phyloP scores from a whole-genome alignment of 2,888 invertebrate genomes.

The Ochropleura plecta region DNA sequence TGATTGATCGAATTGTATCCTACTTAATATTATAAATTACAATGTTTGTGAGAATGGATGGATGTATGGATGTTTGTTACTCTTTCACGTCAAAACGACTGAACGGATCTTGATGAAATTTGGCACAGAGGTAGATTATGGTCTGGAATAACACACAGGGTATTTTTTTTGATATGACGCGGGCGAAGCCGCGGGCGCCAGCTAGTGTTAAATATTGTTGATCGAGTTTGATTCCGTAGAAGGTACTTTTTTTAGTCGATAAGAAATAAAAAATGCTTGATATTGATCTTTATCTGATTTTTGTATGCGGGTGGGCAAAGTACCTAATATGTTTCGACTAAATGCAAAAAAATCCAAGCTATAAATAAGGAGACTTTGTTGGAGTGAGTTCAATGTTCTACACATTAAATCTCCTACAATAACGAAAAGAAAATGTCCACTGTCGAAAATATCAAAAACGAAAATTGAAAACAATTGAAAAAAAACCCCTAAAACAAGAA shows the following conservation, averaged over 20 bases:
- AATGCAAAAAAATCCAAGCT: neutral
- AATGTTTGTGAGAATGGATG: too few relatives aligned
- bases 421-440: neutral
- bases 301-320: neutral
- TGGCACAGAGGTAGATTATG: too few relatives aligned
- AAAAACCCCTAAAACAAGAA: constrained; percentile 63
- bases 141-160: too few relatives aligned
- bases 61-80: too few relatives aligned
- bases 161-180: too few relatives aligned
- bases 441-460: constrained; percentile 15
- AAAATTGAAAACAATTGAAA: constrained; percentile 61
- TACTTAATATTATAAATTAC: too few relatives aligned
- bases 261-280: neutral
- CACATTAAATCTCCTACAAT: neutral
- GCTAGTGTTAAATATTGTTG: neutral
- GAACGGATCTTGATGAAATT: too few relatives aligned
- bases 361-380: neutral
- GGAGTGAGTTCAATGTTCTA: neutral
- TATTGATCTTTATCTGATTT: neutral
- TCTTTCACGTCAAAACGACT: too few relatives aligned
- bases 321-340: neutral
- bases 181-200: too few relatives aligned
- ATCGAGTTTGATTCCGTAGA: neutral
- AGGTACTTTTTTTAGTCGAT: neutral
- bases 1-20: neutral